Evolutionary conservation across 2,888 invertebrate species (phyloP).

Genomic region (Dendrolimus pini): DNA sequence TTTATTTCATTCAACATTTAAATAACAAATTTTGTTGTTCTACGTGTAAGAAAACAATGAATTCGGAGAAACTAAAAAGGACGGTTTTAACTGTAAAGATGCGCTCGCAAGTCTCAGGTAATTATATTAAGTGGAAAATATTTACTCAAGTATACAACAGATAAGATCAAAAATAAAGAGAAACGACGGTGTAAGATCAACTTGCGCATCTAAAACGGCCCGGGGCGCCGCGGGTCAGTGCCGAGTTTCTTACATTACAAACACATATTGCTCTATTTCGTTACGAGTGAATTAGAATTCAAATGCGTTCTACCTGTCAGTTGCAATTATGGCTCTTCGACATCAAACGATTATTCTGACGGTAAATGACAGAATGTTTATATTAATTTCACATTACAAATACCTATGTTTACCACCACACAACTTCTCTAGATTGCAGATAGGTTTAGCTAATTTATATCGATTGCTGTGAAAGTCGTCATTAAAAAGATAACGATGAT

Average conservation of each 20-base stretch:
- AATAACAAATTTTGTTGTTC: no score
- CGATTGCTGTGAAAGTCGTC: no score
- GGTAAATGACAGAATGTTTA: constrained; percentile 9
- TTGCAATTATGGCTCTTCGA: constrained; percentile 23
- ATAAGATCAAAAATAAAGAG: constrained; percentile 28
- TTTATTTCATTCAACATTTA: no score
- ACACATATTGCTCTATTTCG: constrained; percentile 57
- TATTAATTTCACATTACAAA: constrained; percentile 6
- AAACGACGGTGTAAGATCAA: constrained; percentile 19
- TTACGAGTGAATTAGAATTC: constrained; percentile 33
- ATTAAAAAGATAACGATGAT: no score
- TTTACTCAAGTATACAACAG: constrained; percentile 5
- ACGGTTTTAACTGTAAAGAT: no score
- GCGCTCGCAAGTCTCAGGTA: constrained; percentile 1
- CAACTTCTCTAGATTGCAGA: not conserved
- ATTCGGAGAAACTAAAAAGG: no score
- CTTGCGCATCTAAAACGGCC: constrained; percentile 20
- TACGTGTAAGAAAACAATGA: no score
- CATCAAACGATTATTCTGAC: constrained; percentile 16
- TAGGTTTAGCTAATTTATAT: no score
- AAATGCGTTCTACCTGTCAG: not conserved
- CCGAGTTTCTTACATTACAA: constrained; percentile 38
- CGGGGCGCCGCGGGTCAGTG: constrained; percentile 28
- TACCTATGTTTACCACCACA: not conserved
- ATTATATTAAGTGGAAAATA: constrained; percentile 5